A percentile compares a stretch with the other conserved stretches of the same genome.
These are phyloP conservation scores for Emmelina monodactyla DNA, from an alignment of 2,888 invertebrate genomes.

Conservation along the genomic window DNA sequence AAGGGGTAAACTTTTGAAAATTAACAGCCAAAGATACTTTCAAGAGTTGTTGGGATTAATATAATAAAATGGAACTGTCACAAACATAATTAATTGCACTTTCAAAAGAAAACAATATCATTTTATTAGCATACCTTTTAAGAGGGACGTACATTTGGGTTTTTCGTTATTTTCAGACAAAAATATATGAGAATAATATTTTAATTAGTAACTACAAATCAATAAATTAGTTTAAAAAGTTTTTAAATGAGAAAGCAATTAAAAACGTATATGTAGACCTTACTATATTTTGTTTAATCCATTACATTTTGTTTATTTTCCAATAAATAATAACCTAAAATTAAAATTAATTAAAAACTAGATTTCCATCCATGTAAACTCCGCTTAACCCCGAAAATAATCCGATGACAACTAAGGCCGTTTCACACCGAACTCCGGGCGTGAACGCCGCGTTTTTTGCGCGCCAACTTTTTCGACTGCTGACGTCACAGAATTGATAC, in stretches of 20 bases:
- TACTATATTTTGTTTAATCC: no score
- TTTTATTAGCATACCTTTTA: constrained; percentile 51
- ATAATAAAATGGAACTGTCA: constrained; percentile 58
- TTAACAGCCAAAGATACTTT: constrained; percentile 46
- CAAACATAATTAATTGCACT: constrained; percentile 63
- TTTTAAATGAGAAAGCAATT: no score
- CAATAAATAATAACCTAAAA: no score
- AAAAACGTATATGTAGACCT: no score
- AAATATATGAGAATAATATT: no score
- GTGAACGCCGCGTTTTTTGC: constrained; percentile 22
- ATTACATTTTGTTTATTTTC: no score
- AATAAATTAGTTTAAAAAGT: no score
- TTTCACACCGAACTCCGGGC: constrained; percentile 21
- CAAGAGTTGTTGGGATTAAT: constrained; percentile 54
- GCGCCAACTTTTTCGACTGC: constrained; percentile 20
- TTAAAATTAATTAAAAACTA: no score
- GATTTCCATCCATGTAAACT: constrained; percentile 11
- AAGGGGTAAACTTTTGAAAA: constrained; percentile 46
- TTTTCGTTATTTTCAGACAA: no score
- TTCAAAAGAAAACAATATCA: constrained; percentile 65
- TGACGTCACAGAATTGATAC: constrained; percentile 10
- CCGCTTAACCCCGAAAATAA: constrained; percentile 22
- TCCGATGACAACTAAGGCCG: constrained; percentile 28
- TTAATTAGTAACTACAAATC: no score
- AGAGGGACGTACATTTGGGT: neutral